phyloP scores from a whole-genome alignment of 1,140 invertebrate species.

The Neodiprion lecontei region DNA sequence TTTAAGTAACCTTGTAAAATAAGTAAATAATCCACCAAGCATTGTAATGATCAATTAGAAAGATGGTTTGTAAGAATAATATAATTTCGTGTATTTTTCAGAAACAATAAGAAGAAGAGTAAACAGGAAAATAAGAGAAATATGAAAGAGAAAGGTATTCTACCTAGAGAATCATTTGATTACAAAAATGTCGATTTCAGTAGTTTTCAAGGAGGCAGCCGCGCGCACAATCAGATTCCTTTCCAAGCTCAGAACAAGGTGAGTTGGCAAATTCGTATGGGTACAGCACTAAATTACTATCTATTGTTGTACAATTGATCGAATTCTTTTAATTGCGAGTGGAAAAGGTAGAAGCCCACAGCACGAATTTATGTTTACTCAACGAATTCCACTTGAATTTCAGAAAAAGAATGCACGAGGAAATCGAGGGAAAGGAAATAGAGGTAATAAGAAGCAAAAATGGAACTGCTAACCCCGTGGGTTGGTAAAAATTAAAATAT shows the following conservation, averaged over 20 bases:
- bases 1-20: no score
- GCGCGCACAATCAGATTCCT: neutral
- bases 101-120: slow-evolving; percentile 33
- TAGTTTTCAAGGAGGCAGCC: slow-evolving; percentile 53
- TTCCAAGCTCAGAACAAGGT: slow-evolving; percentile 7
- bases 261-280: neutral
- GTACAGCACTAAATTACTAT: neutral
- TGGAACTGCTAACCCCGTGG: neutral
- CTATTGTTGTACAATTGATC: neutral
- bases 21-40: no score
- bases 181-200: slow-evolving; percentile 50
- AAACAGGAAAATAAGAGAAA: slow-evolving; percentile 33
- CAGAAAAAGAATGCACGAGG: slow-evolving; percentile 1
- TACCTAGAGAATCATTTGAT: slow-evolving; percentile 43
- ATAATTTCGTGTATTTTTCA: slow-evolving; percentile 16
- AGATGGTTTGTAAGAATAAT: no score
- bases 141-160: slow-evolving; percentile 37
- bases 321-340: neutral
- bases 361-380: neutral
- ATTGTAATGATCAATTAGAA: no score
- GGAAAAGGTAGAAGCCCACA: no score
- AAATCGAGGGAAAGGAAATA: neutral
- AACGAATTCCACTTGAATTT: neutral
- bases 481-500: no score
- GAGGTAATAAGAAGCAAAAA: neutral